Percentiles rank a stretch among this genome's conserved stretches.
phyloP scores from a whole-genome alignment of 2,888 invertebrate genomes.

The Tribolium freemani region DNA sequence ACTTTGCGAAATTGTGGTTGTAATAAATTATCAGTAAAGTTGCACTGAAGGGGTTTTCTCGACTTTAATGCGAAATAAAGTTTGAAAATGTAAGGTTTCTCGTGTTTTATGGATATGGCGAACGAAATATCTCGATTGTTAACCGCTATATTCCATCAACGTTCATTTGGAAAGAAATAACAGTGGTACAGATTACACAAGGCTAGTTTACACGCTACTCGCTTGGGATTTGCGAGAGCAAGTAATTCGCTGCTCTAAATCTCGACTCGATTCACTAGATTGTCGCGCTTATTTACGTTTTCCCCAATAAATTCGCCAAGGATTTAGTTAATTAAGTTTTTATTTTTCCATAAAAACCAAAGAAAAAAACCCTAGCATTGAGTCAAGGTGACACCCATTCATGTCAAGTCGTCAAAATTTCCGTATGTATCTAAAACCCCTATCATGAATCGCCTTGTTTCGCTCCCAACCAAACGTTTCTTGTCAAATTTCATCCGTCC shows the following conservation, averaged over 20 bases:
- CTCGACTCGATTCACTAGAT: neutral
- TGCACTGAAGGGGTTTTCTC: neutral
- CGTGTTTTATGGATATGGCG: no score
- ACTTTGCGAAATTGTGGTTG: neutral
- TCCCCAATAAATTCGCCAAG: no score
- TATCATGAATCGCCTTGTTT: conserved; percentile 5
- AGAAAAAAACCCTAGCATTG: neutral
- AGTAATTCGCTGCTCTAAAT: neutral
- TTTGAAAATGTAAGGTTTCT: neutral
- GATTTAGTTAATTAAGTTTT: no score
- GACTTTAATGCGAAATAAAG: neutral
- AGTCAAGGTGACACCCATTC: neutral
- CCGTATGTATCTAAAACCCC: neutral
- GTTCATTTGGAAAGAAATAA: neutral
- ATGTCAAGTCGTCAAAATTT: conserved; percentile 8
- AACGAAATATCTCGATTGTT: neutral
- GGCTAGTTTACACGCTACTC: neutral
- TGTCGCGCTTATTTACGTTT: neutral
- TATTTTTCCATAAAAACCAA: no score
- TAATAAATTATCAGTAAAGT: neutral
- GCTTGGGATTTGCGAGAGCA: neutral
- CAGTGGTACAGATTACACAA: neutral
- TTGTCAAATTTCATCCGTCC: neutral
- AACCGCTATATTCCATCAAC: neutral
- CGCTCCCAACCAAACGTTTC: neutral